These are phyloP conservation scores for Aporophyla lueneburgensis DNA, from an alignment of 2,888 invertebrate species.

Conservation along the genomic window DNA sequence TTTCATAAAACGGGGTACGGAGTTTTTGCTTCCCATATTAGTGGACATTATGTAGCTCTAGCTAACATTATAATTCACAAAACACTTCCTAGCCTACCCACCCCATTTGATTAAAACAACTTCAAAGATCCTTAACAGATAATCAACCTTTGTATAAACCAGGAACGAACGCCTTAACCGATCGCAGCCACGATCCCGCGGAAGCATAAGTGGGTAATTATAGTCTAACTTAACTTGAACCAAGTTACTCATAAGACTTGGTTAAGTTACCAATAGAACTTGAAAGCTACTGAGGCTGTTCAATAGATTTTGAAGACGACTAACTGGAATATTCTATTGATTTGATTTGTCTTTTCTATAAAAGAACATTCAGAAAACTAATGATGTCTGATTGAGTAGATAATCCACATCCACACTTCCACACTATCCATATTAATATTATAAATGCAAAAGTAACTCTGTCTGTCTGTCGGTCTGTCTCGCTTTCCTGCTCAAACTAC, in stretches of 20 bases:
- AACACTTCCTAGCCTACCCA: neutral
- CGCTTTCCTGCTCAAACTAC: too few species aligned
- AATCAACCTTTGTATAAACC: constrained; percentile 9
- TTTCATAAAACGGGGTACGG: too few species aligned
- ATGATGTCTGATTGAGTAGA: constrained; percentile 20
- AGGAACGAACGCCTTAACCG: constrained; percentile 1
- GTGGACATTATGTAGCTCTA: neutral
- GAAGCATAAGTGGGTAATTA: constrained; percentile 25
- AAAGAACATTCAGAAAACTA: constrained; percentile 7
- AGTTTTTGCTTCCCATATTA: too few species aligned
- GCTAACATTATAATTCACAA: neutral
- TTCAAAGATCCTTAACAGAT: neutral
- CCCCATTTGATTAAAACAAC: neutral
- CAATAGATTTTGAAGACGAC: constrained; percentile 16
- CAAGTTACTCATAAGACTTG: constrained; percentile 45
- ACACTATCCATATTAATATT: too few species aligned
- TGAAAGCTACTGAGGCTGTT: constrained; percentile 17
- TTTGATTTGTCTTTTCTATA: too few species aligned
- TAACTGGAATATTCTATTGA: constrained; percentile 16
- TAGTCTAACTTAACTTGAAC: constrained; percentile 7
- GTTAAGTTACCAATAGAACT: constrained; percentile 34
- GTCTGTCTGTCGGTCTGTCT: too few species aligned
- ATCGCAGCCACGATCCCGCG: constrained; percentile 22
- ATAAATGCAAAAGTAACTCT: too few species aligned
- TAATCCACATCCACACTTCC: too few species aligned